A percentile compares a stretch with the other conserved stretches of the same genome.
Evolutionary conservation across 37 sponge, comb jelly and placozoan species (phyloP).

Genomic region (Cladorhizidae sp.): DNA sequence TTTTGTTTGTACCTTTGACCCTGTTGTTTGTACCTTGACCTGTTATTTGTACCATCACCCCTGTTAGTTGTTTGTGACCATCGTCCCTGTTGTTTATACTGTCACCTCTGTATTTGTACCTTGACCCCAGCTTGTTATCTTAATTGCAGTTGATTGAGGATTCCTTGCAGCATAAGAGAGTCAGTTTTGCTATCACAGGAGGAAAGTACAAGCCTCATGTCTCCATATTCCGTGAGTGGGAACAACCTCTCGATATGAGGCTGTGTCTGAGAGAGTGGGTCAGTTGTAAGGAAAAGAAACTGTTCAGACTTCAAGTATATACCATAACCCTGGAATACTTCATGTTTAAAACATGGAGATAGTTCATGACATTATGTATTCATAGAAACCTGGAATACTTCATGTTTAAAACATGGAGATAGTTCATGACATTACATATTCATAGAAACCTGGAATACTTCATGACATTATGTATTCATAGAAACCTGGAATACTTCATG

Average conservation of each 20-base stretch:
- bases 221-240: conserved; percentile 62
- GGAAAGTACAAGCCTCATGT: conserved; percentile 57
- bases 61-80: too few relatives aligned
- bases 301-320: too few relatives aligned
- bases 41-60: too few relatives aligned
- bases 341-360: too few relatives aligned
- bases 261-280: background rate
- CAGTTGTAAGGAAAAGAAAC: background rate
- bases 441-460: too few relatives aligned
- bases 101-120: background rate
- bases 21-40: too few relatives aligned
- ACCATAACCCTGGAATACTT: too few relatives aligned
- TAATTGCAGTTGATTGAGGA: conserved; percentile 68
- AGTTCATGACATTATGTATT: background rate
- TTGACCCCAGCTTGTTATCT: background rate
- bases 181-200: conserved; percentile 64
- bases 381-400: background rate
- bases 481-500: too few relatives aligned
- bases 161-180: conserved; percentile 63
- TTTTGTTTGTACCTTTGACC: too few relatives aligned
- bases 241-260: background rate
- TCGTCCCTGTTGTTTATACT: too few relatives aligned
- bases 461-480: too few relatives aligned
- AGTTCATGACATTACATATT: background rate
- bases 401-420: background rate